A percentile compares a stretch with the other conserved stretches of the same genome.
phyloP scores from a whole-genome alignment of 1,140 invertebrate species.

The Aleiodes sp. region DNA sequence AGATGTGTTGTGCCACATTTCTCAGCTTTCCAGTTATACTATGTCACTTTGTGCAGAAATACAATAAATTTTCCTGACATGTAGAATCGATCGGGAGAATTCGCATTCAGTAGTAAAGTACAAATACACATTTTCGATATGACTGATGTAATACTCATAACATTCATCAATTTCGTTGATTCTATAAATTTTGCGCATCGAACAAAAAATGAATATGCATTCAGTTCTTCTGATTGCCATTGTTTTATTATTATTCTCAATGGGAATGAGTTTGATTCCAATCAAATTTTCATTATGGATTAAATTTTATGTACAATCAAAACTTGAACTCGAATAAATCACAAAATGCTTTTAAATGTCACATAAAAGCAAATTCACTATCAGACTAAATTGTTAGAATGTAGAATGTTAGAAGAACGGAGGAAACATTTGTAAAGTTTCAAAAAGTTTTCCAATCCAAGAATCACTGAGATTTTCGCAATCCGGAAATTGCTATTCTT shows the following conservation, averaged over 20 bases:
- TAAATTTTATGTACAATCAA: background rate
- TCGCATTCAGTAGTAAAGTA: constrained; percentile 4
- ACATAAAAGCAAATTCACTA: constrained; percentile 11
- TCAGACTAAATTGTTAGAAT: background rate
- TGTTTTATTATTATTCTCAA: too few relatives aligned
- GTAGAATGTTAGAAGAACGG: background rate
- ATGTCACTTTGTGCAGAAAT: background rate
- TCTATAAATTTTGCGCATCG: background rate
- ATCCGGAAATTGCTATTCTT: constrained; percentile 12
- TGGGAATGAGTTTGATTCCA: background rate
- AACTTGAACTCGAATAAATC: background rate
- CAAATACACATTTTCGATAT: constrained; percentile 4
- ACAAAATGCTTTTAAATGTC: constrained; percentile 15
- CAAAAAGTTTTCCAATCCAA: constrained; percentile 19
- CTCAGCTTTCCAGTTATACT: background rate
- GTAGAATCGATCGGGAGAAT: constrained; percentile 9
- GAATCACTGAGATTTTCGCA: background rate
- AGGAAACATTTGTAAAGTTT: constrained; percentile 14
- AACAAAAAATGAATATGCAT: constrained; percentile 13
- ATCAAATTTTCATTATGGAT: background rate
- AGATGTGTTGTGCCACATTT: constrained; percentile 1
- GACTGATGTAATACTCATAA: background rate
- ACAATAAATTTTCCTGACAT: background rate
- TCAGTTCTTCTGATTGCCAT: too few relatives aligned
- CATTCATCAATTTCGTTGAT: background rate